Conservation (phyloP, 1,140 invertebrate species). For the Pogonognathellus flavescens region DNA sequence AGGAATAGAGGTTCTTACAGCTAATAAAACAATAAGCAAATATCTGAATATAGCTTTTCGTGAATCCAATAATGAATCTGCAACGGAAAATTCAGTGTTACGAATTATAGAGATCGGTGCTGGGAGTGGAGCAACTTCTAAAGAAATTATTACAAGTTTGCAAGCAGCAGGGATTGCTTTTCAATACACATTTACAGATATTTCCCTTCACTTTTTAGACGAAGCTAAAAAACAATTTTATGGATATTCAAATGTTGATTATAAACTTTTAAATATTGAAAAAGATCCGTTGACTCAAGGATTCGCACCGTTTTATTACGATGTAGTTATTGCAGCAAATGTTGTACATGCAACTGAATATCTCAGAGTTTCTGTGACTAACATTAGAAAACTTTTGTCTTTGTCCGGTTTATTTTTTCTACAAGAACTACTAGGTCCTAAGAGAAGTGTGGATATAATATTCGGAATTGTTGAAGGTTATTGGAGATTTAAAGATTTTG, state of each 20-base stretch:
- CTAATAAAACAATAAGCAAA: too few species aligned
- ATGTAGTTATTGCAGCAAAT: constrained; percentile 54
- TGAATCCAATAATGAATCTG: too few species aligned
- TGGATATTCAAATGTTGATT: constrained; percentile 20
- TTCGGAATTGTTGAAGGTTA: background rate
- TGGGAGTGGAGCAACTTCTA: constrained; percentile 18
- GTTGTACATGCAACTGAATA: constrained; percentile 60
- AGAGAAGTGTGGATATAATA: too few species aligned
- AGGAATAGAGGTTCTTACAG: too few species aligned
- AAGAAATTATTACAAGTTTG: constrained; percentile 10
- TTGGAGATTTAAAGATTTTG: constrained; percentile 57
- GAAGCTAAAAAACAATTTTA: constrained; percentile 40
- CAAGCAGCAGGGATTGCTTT: constrained; percentile 20
- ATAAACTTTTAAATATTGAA: constrained; percentile 59
- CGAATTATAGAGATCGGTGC: constrained; percentile 60
- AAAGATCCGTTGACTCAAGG: constrained; percentile 58
- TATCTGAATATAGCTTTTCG: too few species aligned
- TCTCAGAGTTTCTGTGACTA: constrained; percentile 8
- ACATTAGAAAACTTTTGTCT: constrained; percentile 41
- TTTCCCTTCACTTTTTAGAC: constrained; percentile 54
- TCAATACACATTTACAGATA: constrained; percentile 56
- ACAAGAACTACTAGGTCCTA: too few species aligned
- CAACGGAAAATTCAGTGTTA: too few species aligned
- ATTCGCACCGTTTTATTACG: constrained; percentile 47
- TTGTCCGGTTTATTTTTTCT: constrained; percentile 34